These are phyloP conservation scores for Nesogale talazaci DNA, from an alignment of 2,113 vertebrate species.

Conservation along the genomic window DNA sequence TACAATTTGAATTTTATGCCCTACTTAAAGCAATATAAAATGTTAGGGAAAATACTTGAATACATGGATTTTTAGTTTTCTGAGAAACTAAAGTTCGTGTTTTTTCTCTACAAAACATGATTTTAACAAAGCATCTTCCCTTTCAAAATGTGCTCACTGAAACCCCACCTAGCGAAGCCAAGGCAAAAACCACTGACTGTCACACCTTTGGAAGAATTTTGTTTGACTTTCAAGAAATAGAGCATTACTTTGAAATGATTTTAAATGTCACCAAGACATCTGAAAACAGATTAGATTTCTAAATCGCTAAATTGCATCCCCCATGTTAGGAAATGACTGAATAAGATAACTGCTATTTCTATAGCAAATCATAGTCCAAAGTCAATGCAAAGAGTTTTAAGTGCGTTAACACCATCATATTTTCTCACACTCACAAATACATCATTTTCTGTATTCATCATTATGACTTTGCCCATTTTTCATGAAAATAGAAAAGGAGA, in stretches of 20 bases:
- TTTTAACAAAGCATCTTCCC: not conserved
- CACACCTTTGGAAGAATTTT: constrained; percentile 10
- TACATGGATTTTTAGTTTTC: not conserved
- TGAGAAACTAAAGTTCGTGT: not conserved
- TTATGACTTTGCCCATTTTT: not conserved
- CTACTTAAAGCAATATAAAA: not conserved
- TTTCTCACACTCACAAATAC: constrained; percentile 36
- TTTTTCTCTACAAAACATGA: not conserved
- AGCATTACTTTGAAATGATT: constrained; percentile 23
- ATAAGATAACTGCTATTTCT: constrained; percentile 24
- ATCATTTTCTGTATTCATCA: constrained; percentile 33
- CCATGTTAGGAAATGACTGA: not conserved
- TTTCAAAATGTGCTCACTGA: not conserved
- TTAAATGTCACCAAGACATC: not conserved
- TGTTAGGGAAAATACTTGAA: not conserved
- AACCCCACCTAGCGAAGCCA: not conserved
- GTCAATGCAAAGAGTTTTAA: constrained; percentile 2
- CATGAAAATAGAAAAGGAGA: not conserved
- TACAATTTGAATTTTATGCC: not conserved
- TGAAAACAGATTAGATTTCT: constrained; percentile 32
- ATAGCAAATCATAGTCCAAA: constrained; percentile 15
- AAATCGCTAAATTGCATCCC: constrained; percentile 12
- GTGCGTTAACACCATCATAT: constrained; percentile 24
- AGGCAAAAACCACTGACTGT: not conserved
- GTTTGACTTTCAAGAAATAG: constrained; percentile 50